A percentile compares a stretch with the other conserved stretches of the same genome.
Evolutionary conservation across 2,113 vertebrate genomes (phyloP).

Genomic region (Tragulus kanchil): DNA sequence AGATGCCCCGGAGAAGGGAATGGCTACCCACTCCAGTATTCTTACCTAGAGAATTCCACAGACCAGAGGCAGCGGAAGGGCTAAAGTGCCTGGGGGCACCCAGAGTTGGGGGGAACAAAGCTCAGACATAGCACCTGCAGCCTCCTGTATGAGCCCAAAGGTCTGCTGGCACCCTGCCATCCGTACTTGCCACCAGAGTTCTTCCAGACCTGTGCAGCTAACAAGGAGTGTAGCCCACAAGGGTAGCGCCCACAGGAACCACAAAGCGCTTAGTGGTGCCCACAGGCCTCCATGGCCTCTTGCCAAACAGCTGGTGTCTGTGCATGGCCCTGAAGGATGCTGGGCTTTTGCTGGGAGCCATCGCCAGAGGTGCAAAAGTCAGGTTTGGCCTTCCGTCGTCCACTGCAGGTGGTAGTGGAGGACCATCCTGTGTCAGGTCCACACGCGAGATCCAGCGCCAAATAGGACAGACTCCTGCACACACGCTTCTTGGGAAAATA

Average conservation of each 20-base stretch:
- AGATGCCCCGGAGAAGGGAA: neutral
- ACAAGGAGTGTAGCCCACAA: conserved; percentile 79
- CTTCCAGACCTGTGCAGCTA: conserved; percentile 80
- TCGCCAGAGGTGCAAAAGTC: neutral
- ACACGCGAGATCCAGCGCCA: neutral
- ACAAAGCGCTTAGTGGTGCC: conserved; percentile 81
- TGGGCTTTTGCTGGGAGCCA: conserved; percentile 85
- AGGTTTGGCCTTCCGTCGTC: neutral
- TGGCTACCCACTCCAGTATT: neutral
- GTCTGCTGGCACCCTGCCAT: conserved; percentile 86
- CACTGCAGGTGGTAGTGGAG: neutral
- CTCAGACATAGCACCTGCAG: conserved; percentile 81
- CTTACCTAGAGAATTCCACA: neutral
- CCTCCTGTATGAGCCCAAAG: conserved; percentile 72
- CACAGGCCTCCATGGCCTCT: conserved; percentile 84
- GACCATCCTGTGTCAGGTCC: neutral
- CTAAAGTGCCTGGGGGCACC: neutral
- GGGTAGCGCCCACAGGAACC: conserved; percentile 83
- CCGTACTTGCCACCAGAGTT: conserved; percentile 84
- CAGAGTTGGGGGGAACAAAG: no score
- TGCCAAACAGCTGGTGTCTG: conserved; percentile 84
- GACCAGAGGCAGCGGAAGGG: neutral
- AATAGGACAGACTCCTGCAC: neutral
- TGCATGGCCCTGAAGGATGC: conserved; percentile 85
- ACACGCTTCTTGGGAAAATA: neutral